Evolutionary conservation across 2,797 vertebrate genomes (phyloP).

Genomic region (Acanthornis magna): DNA sequence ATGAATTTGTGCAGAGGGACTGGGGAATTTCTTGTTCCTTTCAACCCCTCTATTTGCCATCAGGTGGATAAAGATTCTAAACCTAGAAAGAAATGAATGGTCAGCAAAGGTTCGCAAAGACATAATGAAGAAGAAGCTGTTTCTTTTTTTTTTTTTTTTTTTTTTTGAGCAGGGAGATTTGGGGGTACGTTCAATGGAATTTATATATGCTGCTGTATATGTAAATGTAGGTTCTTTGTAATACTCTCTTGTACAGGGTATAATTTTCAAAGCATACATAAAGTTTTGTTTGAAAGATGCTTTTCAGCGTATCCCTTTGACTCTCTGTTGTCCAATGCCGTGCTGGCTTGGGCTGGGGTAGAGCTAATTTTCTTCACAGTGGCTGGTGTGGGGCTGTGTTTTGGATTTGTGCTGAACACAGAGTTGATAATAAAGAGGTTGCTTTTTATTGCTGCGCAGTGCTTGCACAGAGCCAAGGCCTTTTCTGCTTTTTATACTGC

Average conservation of each 20-base stretch:
- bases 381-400: neutral
- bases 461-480: neutral
- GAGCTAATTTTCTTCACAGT: neutral
- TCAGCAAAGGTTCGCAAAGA: neutral
- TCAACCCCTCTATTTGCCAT: neutral
- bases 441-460: neutral
- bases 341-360: neutral
- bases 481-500: neutral
- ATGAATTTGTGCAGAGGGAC: neutral
- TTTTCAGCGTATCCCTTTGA: neutral
- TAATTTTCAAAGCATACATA: neutral
- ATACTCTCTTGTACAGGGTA: neutral
- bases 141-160: neutral
- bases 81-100: neutral
- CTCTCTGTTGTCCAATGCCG: neutral
- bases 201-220: neutral
- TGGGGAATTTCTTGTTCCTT: neutral
- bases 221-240: neutral
- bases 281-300: neutral
- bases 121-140: rapidly evolving
- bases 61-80: neutral
- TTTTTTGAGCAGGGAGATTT: neutral
- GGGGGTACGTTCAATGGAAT: neutral
- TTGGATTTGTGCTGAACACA: neutral
- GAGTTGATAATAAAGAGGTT: rapidly evolving